A percentile compares a stretch with the other conserved stretches of the same genome.
These are phyloP conservation scores for Pungitius pungitius DNA, from an alignment of 2,113 vertebrate genomes.

Conservation along the genomic window DNA sequence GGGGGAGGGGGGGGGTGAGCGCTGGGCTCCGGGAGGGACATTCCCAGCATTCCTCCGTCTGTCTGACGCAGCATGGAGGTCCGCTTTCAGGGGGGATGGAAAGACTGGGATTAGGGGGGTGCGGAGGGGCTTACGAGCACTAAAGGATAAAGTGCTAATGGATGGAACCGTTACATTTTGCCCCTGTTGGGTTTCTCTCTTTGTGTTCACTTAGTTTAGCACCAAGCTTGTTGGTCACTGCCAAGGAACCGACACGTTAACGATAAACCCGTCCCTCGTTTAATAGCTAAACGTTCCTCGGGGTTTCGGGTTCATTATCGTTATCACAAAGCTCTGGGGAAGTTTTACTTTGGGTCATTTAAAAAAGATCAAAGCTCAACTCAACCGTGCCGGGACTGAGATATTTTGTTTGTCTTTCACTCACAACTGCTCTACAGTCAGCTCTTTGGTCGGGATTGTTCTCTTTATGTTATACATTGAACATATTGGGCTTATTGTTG, in stretches of 20 bases:
- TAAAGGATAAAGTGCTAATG: conserved; percentile 34
- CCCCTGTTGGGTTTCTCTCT: no score
- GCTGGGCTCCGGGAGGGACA: conserved; percentile 53
- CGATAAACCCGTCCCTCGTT: no score
- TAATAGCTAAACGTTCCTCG: conserved; percentile 18
- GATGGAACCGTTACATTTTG: conserved; percentile 5
- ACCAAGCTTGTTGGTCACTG: conserved; percentile 16
- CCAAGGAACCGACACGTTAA: not conserved
- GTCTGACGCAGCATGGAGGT: conserved; percentile 68
- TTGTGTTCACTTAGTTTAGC: not conserved
- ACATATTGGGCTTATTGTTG: not conserved
- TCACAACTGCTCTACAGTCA: not conserved
- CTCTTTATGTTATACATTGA: not conserved
- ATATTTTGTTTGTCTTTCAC: not conserved
- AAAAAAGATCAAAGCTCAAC: not conserved
- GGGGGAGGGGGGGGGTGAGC: conserved; percentile 37
- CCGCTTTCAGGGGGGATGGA: conserved; percentile 59
- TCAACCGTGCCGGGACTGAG: not conserved
- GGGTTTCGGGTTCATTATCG: not conserved
- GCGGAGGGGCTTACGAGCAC: conserved; percentile 55
- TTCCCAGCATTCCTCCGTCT: conserved; percentile 77
- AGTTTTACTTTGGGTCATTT: not conserved
- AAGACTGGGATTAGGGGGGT: conserved; percentile 55
- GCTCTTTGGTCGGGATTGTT: not conserved
- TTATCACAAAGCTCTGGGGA: not conserved